These are phyloP conservation scores for Tryphoninae sp. DNA, from an alignment of 2,888 invertebrate genomes.

Conservation along the genomic window DNA sequence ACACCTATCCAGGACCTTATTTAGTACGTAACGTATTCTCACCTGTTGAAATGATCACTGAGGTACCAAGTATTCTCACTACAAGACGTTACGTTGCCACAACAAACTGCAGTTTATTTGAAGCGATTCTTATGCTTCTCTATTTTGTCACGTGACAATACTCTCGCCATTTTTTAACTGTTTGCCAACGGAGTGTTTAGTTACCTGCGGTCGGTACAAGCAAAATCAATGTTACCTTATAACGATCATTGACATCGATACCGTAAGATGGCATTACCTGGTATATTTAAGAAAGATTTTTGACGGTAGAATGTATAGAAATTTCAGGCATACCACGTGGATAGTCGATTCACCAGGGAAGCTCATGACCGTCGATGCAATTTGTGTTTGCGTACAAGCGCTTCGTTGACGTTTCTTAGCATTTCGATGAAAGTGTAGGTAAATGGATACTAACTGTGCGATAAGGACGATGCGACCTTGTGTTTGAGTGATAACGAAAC, in stretches of 20 bases:
- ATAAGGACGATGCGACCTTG: conserved; percentile 2
- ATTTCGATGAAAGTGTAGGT: conserved; percentile 39
- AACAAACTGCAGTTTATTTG: too few species aligned
- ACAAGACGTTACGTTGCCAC: too few species aligned
- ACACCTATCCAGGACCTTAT: too few species aligned
- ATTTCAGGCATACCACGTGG: conserved; percentile 29
- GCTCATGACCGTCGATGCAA: conserved; percentile 15
- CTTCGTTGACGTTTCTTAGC: conserved; percentile 28
- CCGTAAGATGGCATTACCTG: conserved; percentile 17
- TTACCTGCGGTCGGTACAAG: not conserved
- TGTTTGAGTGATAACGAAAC: not conserved
- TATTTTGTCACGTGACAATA: not conserved
- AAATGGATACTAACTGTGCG: conserved; percentile 34
- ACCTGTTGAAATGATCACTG: too few species aligned
- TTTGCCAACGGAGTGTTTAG: too few species aligned
- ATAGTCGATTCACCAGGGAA: conserved; percentile 25
- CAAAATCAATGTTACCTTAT: not conserved
- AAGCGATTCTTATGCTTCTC: not conserved
- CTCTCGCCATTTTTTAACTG: not conserved
- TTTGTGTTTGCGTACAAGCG: not conserved
- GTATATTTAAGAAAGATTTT: not conserved
- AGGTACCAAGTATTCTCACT: too few species aligned
- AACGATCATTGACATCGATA: not conserved
- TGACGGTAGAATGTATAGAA: too few species aligned
- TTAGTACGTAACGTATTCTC: too few species aligned